Evolutionary conservation across 2,113 vertebrate genomes (phyloP).

Genomic region (Cheilinus undulatus): DNA sequence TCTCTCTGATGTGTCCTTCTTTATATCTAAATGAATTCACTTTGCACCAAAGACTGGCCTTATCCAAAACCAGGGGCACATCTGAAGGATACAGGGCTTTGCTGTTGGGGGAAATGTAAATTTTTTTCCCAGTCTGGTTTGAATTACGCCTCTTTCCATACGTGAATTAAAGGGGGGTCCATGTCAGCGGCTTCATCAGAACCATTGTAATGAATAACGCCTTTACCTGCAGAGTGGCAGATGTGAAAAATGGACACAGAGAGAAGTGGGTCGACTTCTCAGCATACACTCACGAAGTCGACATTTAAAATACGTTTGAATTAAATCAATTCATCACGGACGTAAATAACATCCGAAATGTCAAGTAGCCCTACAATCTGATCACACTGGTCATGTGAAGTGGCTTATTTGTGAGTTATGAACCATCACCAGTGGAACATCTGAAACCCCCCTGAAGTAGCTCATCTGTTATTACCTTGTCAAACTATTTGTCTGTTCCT

Average conservation of each 20-base stretch:
- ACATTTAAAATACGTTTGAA: slow-evolving; percentile 49
- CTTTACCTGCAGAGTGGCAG: neutral
- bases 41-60: neutral
- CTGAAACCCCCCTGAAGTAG: slow-evolving; percentile 27
- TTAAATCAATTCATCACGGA: slow-evolving; percentile 19
- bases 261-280: neutral
- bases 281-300: slow-evolving; percentile 14
- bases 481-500: slow-evolving; percentile 66
- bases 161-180: neutral
- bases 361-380: slow-evolving; percentile 35
- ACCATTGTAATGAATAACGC: neutral
- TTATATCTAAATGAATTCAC: neutral
- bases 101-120: neutral
- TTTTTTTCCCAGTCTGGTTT: slow-evolving; percentile 31
- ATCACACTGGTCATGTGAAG: slow-evolving; percentile 3
- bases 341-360: slow-evolving; percentile 57
- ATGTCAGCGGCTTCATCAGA: slow-evolving; percentile 22
- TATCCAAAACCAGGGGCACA: slow-evolving; percentile 43
- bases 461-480: slow-evolving; percentile 68
- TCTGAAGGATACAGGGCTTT: slow-evolving; percentile 4
- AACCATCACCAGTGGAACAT: slow-evolving; percentile 36
- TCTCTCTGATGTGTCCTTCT: neutral
- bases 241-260: slow-evolving; percentile 5
- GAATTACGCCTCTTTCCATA: slow-evolving; percentile 31
- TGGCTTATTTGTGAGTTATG: slow-evolving; percentile 47